Evolutionary conservation across 2,888 invertebrate species (phyloP).

Genomic region (Disparrhopalites patrizii): DNA sequence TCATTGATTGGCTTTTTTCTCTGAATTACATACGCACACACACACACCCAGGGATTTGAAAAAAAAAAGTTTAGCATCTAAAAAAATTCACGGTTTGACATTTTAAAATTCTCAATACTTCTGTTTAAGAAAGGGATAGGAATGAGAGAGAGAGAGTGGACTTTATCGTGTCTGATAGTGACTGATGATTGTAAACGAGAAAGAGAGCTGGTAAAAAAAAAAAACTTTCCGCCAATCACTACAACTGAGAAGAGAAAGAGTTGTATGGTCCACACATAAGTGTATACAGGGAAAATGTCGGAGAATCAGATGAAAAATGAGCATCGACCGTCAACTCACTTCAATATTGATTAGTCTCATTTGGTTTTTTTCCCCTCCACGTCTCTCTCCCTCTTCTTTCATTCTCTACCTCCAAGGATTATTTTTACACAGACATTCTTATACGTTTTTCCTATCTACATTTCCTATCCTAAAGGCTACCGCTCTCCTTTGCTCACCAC

Average conservation of each 20-base stretch:
- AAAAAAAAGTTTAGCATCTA: too few relatives aligned
- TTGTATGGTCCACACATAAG: conserved; percentile 35
- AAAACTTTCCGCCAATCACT: conserved; percentile 28
- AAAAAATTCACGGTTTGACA: too few relatives aligned
- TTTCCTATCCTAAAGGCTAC: too few relatives aligned
- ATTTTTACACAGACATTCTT: background rate
- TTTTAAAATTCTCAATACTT: too few relatives aligned
- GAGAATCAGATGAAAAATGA: conserved; percentile 47
- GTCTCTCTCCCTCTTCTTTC: background rate
- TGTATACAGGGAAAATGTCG: too few relatives aligned
- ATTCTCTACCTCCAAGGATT: background rate
- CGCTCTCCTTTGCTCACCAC: too few relatives aligned
- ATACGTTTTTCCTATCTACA: background rate
- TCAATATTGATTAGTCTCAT: conserved; percentile 48
- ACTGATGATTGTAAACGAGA: too few relatives aligned
- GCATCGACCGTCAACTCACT: conserved; percentile 40
- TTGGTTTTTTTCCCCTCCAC: conserved; percentile 27
- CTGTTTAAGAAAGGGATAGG: too few relatives aligned
- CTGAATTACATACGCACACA: background rate
- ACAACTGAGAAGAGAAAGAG: conserved; percentile 31
- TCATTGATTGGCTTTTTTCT: conserved; percentile 12
- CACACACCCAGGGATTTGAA: background rate
- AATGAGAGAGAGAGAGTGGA: conserved; percentile 10
- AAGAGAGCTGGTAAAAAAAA: conserved; percentile 8
- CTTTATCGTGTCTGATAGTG: conserved; percentile 19